Evolutionary conservation across 2,888 invertebrate genomes (phyloP).

Genomic region (Chirona hameri): DNA sequence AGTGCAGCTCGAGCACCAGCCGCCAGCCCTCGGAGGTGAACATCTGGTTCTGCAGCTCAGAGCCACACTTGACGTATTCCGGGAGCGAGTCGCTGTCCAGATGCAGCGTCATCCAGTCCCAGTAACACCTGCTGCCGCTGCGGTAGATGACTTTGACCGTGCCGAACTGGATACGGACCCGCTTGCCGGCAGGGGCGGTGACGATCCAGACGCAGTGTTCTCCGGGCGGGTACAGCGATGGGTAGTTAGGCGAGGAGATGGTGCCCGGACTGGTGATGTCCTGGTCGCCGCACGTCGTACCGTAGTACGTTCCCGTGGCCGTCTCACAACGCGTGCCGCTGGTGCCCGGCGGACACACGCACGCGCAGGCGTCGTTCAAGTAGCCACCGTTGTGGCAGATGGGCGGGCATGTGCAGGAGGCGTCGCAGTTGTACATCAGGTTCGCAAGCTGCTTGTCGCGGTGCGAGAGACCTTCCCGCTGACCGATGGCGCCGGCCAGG

Average conservation of each 20-base stretch:
- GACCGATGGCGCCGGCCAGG: not conserved
- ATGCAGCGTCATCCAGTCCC: not conserved
- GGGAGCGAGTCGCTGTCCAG: not conserved
- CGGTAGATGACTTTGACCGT: not conserved
- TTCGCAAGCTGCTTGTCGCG: not conserved
- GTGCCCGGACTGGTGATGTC: not conserved
- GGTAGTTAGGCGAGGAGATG: constrained; percentile 31
- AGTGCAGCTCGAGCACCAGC: not conserved
- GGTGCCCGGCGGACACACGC: constrained; percentile 40
- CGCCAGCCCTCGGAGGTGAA: not conserved
- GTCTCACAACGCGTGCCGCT: constrained; percentile 36
- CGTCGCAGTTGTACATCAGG: not conserved
- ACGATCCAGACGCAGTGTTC: not conserved
- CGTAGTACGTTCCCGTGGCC: constrained; percentile 35
- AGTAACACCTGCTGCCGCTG: not conserved
- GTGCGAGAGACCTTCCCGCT: constrained; percentile 13
- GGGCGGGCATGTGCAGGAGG: too few relatives aligned
- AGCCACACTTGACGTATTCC: not conserved
- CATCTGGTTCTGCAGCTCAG: not conserved
- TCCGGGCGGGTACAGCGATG: constrained; percentile 5
- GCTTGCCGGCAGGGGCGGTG: not conserved
- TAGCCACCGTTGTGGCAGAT: too few relatives aligned
- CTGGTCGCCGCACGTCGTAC: not conserved
- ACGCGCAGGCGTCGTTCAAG: constrained; percentile 33
- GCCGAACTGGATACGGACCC: constrained; percentile 1